phyloP scores from a whole-genome alignment of 2,888 invertebrate species.

The Cyrtodaria siliqua region DNA sequence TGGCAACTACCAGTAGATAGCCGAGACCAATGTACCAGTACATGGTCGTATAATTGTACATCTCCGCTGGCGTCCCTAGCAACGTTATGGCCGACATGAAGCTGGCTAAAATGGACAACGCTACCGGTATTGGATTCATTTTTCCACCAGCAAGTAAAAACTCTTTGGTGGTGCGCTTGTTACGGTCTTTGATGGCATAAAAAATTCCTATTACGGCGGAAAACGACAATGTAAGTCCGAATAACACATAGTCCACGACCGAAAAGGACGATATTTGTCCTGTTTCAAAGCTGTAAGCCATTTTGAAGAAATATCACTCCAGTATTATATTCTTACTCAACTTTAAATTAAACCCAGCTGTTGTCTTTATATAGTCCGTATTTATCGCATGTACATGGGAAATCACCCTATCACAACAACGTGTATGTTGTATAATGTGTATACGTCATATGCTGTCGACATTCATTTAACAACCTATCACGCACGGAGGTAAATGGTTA shows the following conservation, averaged over 20 bases:
- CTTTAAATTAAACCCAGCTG: too few relatives aligned
- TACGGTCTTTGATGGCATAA: slow-evolving; percentile 80
- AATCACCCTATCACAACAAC: too few relatives aligned
- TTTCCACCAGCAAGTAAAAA: slow-evolving; percentile 83
- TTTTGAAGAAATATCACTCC: too few relatives aligned
- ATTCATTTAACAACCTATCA: too few relatives aligned
- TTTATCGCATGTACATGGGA: too few relatives aligned
- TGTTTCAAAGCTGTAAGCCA: slow-evolving; percentile 75
- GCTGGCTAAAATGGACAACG: slow-evolving; percentile 84
- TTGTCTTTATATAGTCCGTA: too few relatives aligned
- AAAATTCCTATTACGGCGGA: slow-evolving; percentile 82
- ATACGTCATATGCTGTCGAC: too few relatives aligned
- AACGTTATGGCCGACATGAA: slow-evolving; percentile 86
- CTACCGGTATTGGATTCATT: slow-evolving; percentile 83
- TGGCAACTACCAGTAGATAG: slow-evolving; percentile 82
- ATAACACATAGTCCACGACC: slow-evolving; percentile 80
- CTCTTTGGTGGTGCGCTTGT: slow-evolving; percentile 75
- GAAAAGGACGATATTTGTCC: slow-evolving; percentile 68
- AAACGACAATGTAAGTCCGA: slow-evolving; percentile 74
- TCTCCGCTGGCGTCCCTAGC: slow-evolving; percentile 84
- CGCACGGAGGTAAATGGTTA: too few relatives aligned
- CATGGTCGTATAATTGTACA: slow-evolving; percentile 84
- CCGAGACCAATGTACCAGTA: slow-evolving; percentile 80
- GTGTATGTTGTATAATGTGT: too few relatives aligned
- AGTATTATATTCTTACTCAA: too few relatives aligned